These are phyloP conservation scores for Trochalopteron elliotii DNA, from an alignment of 2,113 vertebrate genomes.

Conservation along the genomic window DNA sequence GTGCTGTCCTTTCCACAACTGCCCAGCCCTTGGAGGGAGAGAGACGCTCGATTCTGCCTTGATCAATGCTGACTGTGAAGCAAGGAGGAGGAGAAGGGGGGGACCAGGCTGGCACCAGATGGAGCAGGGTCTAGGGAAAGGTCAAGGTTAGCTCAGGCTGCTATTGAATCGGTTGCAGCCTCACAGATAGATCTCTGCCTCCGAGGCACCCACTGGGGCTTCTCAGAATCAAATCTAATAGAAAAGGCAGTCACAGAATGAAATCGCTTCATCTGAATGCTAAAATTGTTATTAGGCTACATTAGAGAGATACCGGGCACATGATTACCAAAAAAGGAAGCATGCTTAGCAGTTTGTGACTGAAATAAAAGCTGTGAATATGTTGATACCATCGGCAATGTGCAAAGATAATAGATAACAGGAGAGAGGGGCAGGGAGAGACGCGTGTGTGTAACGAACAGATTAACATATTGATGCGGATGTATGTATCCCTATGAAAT, in stretches of 20 bases:
- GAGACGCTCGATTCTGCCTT: conserved; percentile 79
- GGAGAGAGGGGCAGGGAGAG: conserved; percentile 32
- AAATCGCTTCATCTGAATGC: conserved; percentile 90
- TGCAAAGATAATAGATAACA: conserved; percentile 65
- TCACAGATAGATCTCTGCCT: conserved; percentile 88
- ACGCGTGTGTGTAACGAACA: background rate
- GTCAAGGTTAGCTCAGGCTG: conserved; percentile 90
- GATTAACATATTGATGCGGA: conserved; percentile 56
- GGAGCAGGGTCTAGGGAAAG: conserved; percentile 87
- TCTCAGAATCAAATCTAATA: conserved; percentile 89
- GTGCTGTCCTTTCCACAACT: conserved; percentile 78
- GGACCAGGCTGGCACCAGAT: conserved; percentile 87
- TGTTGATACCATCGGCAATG: conserved; percentile 72
- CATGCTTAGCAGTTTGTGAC: conserved; percentile 77
- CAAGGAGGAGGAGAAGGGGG: conserved; percentile 64
- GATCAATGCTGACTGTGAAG: conserved; percentile 87
- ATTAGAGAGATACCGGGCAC: conserved; percentile 81
- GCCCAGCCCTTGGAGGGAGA: conserved; percentile 78
- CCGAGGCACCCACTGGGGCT: conserved; percentile 88
- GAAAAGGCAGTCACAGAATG: conserved; percentile 87
- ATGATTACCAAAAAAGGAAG: conserved; percentile 80
- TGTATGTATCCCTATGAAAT: background rate
- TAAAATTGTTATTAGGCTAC: conserved; percentile 90
- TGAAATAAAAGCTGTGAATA: conserved; percentile 80
- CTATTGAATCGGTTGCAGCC: conserved; percentile 88